Conservation (phyloP, 2,113 vertebrate genomes). For the Sula dactylatra region DNA sequence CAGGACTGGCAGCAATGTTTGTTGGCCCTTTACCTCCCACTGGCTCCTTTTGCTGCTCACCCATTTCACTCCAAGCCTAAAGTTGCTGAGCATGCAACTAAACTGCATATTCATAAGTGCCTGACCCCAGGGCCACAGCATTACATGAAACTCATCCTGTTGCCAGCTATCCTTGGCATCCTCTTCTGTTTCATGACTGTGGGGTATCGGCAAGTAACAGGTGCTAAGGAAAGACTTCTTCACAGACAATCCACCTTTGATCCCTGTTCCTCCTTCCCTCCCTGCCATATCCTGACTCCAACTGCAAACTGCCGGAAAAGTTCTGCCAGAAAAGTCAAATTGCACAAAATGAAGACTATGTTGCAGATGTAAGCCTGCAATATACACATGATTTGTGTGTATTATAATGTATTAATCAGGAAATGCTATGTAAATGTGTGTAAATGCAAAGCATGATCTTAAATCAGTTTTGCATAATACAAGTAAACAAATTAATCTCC, state of each 20-base stretch:
- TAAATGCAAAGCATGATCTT: constrained; percentile 22
- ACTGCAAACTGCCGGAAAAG: not conserved
- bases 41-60: not conserved
- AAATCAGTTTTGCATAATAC: constrained; percentile 54
- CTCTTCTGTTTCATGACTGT: not conserved
- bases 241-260: not conserved
- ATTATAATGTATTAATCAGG: constrained; percentile 27
- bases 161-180: not conserved
- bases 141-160: not conserved
- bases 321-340: not conserved
- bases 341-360: not conserved
- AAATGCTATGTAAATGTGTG: constrained; percentile 44
- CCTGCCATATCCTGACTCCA: not conserved
- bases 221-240: not conserved
- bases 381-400: constrained; percentile 21
- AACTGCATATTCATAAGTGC: not conserved
- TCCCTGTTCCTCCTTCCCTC: not conserved
- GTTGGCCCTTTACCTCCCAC: not conserved
- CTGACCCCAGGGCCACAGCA: not conserved
- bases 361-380: not conserved
- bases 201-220: not conserved
- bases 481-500: constrained; percentile 62
- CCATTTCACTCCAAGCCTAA: not conserved
- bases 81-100: not conserved
- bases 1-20: not conserved